Percentiles rank a stretch among this genome's conserved stretches.
phyloP scores from a whole-genome alignment of 2,888 invertebrate genomes.

The Trichopria drosophilae region DNA sequence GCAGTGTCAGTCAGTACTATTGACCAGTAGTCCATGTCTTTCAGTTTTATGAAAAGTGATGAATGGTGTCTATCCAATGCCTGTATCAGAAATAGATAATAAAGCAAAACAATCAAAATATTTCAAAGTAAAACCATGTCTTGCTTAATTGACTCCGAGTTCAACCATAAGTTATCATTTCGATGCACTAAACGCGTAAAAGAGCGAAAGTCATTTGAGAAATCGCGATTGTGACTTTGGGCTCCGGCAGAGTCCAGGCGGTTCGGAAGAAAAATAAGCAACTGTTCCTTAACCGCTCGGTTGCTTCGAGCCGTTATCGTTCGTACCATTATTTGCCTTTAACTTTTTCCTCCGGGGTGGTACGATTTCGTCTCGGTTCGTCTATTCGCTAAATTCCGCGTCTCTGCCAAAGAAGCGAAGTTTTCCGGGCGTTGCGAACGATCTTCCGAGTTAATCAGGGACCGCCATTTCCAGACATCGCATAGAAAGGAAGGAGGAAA shows the following conservation, averaged over 20 bases:
- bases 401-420: slow-evolving; percentile 29
- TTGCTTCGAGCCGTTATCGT: slow-evolving; percentile 26
- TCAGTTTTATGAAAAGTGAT: too few species aligned
- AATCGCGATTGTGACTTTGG: too few species aligned
- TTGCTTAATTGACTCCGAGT: too few species aligned
- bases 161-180: too few species aligned
- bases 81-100: too few species aligned
- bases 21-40: too few species aligned
- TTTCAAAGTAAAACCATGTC: too few species aligned
- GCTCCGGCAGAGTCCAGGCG: slow-evolving; percentile 13
- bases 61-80: too few species aligned
- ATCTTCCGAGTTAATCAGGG: slow-evolving; percentile 53
- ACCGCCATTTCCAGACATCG: slow-evolving; percentile 51
- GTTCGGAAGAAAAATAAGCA: slow-evolving; percentile 30
- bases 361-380: background rate
- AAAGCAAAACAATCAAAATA: too few species aligned
- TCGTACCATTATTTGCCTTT: slow-evolving; percentile 45
- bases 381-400: too few species aligned
- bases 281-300: slow-evolving; percentile 26
- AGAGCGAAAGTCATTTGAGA: slow-evolving; percentile 20
- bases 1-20: too few species aligned
- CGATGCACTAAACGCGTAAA: too few species aligned
- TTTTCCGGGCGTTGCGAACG: slow-evolving; percentile 43
- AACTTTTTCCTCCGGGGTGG: slow-evolving; percentile 27
- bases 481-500: slow-evolving; percentile 35